Conservation (phyloP, 2,797 vertebrate genomes). For the Graptemys geographica region DNA sequence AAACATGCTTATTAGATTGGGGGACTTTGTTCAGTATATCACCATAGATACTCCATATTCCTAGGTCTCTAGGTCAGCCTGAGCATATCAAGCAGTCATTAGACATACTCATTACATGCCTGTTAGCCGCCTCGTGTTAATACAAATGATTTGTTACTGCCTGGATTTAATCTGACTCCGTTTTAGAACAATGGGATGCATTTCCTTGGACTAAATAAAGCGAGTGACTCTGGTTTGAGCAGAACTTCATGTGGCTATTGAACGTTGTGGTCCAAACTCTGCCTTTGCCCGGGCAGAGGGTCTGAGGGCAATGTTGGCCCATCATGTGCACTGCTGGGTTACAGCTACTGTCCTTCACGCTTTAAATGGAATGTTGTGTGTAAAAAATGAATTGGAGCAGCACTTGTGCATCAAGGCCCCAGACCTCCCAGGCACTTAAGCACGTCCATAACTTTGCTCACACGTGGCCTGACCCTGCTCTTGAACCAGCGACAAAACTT, state of each 20-base stretch:
- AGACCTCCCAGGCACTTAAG: not conserved
- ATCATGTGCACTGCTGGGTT: rapidly evolving
- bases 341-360: not conserved
- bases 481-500: not conserved
- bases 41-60: not conserved
- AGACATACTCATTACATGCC: not conserved
- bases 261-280: not conserved
- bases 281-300: not conserved
- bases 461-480: not conserved
- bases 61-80: not conserved
- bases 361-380: not conserved
- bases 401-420: not conserved
- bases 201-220: not conserved
- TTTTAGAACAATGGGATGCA: not conserved
- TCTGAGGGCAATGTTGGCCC: not conserved
- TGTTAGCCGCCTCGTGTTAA: not conserved
- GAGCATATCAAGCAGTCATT: not conserved
- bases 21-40: not conserved
- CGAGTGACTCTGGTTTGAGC: not conserved
- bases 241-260: rapidly evolving
- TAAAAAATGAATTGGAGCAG: not conserved
- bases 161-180: not conserved
- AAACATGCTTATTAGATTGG: not conserved
- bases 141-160: not conserved
- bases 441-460: not conserved